These are phyloP conservation scores for Nebria salina DNA, from an alignment of 2,888 invertebrate species.

Conservation along the genomic window DNA sequence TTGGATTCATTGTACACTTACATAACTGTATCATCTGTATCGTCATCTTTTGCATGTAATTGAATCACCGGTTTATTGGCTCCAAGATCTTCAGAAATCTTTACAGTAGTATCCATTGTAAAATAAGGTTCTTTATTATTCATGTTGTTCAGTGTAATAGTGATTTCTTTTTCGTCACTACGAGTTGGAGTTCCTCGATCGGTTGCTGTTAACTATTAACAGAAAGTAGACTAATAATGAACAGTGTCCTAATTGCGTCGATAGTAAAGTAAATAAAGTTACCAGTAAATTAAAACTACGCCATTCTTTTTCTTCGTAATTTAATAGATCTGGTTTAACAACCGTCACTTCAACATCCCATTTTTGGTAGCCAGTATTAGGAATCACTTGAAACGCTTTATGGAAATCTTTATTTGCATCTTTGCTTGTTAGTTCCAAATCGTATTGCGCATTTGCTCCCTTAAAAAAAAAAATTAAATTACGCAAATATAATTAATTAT, in stretches of 20 bases:
- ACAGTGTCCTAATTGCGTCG: not conserved
- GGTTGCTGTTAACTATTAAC: constrained; percentile 47
- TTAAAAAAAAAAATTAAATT: constrained; percentile 52
- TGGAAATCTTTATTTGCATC: constrained; percentile 50
- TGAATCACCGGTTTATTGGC: constrained; percentile 64
- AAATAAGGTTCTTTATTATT: constrained; percentile 79
- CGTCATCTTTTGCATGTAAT: constrained; percentile 69
- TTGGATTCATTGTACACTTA: constrained; percentile 58
- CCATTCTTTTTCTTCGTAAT: constrained; percentile 68
- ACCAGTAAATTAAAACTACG: constrained; percentile 62
- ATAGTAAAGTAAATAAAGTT: constrained; percentile 39
- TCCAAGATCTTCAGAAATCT: constrained; percentile 64
- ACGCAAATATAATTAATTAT: too few species aligned
- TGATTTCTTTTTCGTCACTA: constrained; percentile 59
- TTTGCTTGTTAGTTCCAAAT: constrained; percentile 33
- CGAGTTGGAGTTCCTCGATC: constrained; percentile 54
- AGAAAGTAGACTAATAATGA: not conserved
- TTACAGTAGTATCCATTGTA: constrained; percentile 54
- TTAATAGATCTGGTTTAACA: constrained; percentile 65
- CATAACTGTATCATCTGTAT: constrained; percentile 70
- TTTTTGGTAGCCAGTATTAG: constrained; percentile 69
- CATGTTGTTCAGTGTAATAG: constrained; percentile 70
- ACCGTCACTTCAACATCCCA: constrained; percentile 70
- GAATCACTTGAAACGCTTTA: constrained; percentile 70
- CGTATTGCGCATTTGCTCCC: constrained; percentile 70